A percentile compares a stretch with the other conserved stretches of the same genome.
Conservation (phyloP, 2,797 vertebrate species). For the Brotula barbata region DNA sequence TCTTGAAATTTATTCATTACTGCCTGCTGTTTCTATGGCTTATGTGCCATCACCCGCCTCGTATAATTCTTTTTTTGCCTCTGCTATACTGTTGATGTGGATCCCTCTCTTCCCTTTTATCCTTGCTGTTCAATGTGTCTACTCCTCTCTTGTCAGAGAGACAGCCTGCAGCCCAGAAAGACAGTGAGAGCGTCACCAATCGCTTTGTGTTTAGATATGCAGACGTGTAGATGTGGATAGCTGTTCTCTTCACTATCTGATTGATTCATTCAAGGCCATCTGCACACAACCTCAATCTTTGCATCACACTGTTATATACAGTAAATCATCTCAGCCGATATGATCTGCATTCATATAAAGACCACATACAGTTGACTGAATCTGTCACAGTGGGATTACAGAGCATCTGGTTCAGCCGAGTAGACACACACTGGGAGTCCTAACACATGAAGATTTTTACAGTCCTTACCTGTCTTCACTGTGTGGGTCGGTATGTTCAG, state of each 20-base stretch:
- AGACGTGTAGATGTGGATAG: conserved; percentile 44
- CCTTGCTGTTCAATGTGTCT: conserved; percentile 46
- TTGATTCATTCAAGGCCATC: conserved; percentile 52
- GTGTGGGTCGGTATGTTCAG: neutral
- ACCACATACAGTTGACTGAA: too few species aligned
- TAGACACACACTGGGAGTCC: too few species aligned
- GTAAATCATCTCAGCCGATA: neutral
- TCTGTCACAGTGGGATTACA: too few species aligned
- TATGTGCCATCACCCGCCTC: conserved; percentile 18
- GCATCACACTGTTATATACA: too few species aligned
- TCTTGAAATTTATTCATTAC: neutral
- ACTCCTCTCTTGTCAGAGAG: conserved; percentile 63
- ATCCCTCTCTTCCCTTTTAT: conserved; percentile 48
- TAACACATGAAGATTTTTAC: too few species aligned
- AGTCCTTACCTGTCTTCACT: too few species aligned
- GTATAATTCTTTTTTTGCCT: conserved; percentile 27
- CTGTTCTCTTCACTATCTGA: conserved; percentile 36
- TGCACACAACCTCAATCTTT: conserved; percentile 26
- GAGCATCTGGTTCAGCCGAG: too few species aligned
- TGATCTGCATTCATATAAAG: neutral
- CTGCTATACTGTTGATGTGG: conserved; percentile 47
- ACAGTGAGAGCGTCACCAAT: conserved; percentile 71
- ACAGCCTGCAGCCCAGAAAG: conserved; percentile 53
- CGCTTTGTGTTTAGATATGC: conserved; percentile 46
- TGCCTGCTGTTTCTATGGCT: neutral